Base-by-base conservation (phyloP, 2,113 vertebrate species). In the Apodemus speciosus region DNA sequence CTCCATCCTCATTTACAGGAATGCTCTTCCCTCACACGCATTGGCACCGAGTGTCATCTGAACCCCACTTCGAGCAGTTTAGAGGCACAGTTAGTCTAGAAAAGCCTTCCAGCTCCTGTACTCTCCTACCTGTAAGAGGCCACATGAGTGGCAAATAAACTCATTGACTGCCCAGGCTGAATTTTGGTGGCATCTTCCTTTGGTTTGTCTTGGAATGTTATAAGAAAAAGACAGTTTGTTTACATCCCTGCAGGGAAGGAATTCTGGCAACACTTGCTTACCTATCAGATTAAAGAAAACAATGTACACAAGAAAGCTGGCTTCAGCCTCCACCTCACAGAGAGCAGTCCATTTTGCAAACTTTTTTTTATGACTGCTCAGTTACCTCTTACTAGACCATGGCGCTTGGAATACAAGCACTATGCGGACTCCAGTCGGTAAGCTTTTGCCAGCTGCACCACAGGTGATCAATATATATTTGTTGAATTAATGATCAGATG, bases 21-120 rank as follows among this genome's bases (percentile, higher is more conserved):
- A 32, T 27, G 79, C 9, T 35, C 68, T 89, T 94, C 43, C 30
- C 53, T 21, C 66, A 15, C 43, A 46, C 43, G 89, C 62, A 6
- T 89, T 69, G 96, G 87, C 91, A 91, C 91, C 89, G 2, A 81
- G 79, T 27, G 92, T 85, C 89, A 93, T 94, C 92, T 94, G 88
- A 75, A 62, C 46, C 68, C 85, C n/a, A 66, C 83, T 49, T 38
- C 0, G 4, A 97, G 92, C 92, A 90, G 84, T 93, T 85, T 92
- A 89, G n/a, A 95, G 92, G 83, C 56, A 81, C 64, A 58, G 73
- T 72, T 89, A 77, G 76, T 73, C 95, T 93, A 93, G 93, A 13
- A 32, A 35, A 66, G 14, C 32, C 68, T 46, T 72, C 32, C 6
- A n/a, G 68, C 46, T 68, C 46, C 38, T 76, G 58, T 10, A 1